Evolutionary conservation across 2,113 vertebrate genomes (phyloP).

Genomic region (Sander lucioperca): DNA sequence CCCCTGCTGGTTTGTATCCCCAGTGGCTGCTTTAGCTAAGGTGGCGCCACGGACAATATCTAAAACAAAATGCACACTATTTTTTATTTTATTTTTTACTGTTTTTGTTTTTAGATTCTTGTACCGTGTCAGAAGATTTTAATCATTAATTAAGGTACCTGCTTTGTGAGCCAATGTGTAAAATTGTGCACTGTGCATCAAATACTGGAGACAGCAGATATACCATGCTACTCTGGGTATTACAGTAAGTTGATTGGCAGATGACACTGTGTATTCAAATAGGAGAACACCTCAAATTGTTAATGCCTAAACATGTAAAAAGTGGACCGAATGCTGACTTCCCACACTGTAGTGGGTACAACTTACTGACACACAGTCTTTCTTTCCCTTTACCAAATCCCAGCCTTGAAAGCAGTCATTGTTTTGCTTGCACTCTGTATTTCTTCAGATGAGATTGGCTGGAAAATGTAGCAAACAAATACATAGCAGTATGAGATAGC

Average conservation of each 20-base stretch:
- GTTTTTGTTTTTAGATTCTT: no score
- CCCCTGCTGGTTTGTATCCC: background rate
- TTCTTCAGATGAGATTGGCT: conserved; percentile 42
- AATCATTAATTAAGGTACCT: no score
- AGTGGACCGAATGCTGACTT: background rate
- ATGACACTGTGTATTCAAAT: no score
- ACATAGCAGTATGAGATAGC: conserved; percentile 48
- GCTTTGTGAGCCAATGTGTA: no score
- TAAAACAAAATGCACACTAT: background rate
- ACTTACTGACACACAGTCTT: background rate
- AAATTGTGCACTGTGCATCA: no score
- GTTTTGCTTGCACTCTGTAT: conserved; percentile 36
- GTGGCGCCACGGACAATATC: background rate
- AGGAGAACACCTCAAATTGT: no score
- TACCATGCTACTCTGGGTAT: no score
- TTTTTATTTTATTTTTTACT: no score
- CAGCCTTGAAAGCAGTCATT: conserved; percentile 18
- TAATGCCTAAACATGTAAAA: background rate
- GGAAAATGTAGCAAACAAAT: conserved; percentile 64
- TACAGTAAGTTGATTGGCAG: no score
- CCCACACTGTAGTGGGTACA: no score
- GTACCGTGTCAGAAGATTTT: no score
- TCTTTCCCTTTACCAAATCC: conserved; percentile 33
- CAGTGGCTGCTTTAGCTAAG: background rate
- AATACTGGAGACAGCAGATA: no score